Base-by-base conservation (phyloP, 2,888 invertebrate genomes). In the Malthinus flaveolus region DNA sequence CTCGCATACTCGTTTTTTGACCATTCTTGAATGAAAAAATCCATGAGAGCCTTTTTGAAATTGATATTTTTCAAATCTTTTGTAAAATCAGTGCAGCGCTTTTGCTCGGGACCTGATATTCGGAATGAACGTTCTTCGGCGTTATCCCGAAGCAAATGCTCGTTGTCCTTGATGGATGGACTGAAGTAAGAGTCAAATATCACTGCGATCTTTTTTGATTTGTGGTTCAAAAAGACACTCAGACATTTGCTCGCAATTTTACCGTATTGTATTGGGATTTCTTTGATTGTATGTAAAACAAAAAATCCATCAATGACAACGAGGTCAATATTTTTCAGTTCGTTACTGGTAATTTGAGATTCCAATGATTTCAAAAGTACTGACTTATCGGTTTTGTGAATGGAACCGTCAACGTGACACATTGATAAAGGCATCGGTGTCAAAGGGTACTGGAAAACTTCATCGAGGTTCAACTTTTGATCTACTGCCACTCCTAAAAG, bases 81-180 rank as follows among this genome's bases (percentile, higher is more conserved):
- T 31, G 64, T 59, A 67, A 73, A 71, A 67, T 68, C 63, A 15
- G 32, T 65, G n/a, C 72, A 72, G 65, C 69, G 66, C 7, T 33
- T 58, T 67, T 74, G 72, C 44, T 54, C 63, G 61, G 70, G 69
- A 55, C 72, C 71, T 5, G 61, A 45, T 63, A 73, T 74, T 52
- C 66, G 59, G 50, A 39, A 61, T 62, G 64, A 48, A n/a, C 69
- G 66, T 65, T 75, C 73, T n/a, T n/a, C n/a, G n/a, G n/a, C n/a
- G n/a, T n/a, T n/a, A n/a, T n/a, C n/a, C n/a, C n/a, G n/a, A n/a
- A n/a, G n/a, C n/a, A n/a, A n/a, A n/a, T n/a, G n/a, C n/a, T n/a
- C n/a, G 35, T 45, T 67, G 66, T 74, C 73, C 68, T 75, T 76
- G 39, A 73, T 73, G 15, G 72, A 73, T 7, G 74, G 73, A 39